Evolutionary conservation across 2,888 invertebrate species (phyloP).

Genomic region (Seira ritae): DNA sequence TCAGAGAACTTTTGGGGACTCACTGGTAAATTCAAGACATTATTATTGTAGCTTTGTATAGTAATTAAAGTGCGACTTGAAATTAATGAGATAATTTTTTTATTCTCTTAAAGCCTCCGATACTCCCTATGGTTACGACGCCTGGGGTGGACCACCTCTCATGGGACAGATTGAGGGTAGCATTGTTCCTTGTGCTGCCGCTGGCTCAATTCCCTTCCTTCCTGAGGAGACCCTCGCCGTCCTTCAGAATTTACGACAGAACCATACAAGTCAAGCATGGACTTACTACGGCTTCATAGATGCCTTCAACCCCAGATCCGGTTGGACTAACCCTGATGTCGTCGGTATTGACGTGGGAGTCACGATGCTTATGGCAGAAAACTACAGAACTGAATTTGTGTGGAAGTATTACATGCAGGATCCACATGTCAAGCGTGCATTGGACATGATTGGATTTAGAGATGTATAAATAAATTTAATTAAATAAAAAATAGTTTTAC

Average conservation of each 20-base stretch:
- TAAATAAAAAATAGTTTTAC: too few relatives aligned
- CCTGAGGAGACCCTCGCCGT: slow-evolving; percentile 68
- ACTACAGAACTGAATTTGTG: slow-evolving; percentile 64
- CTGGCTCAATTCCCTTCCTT: slow-evolving; percentile 68
- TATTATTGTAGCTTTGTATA: background rate
- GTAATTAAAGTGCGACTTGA: background rate
- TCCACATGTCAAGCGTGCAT: slow-evolving; percentile 59
- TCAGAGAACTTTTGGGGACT: slow-evolving; percentile 70
- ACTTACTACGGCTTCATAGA: slow-evolving; percentile 69
- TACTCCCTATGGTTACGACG: slow-evolving; percentile 68
- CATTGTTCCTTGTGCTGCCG: slow-evolving; percentile 72
- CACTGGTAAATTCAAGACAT: slow-evolving; percentile 44
- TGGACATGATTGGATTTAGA: slow-evolving; percentile 63
- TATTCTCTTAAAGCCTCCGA: slow-evolving; percentile 58
- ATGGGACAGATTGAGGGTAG: slow-evolving; percentile 67
- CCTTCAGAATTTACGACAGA: slow-evolving; percentile 58
- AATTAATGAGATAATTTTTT: too few relatives aligned
- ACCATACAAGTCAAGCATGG: slow-evolving; percentile 60
- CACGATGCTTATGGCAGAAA: slow-evolving; percentile 71
- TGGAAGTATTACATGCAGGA: slow-evolving; percentile 70
- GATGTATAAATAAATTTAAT: too few relatives aligned
- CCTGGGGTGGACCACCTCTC: slow-evolving; percentile 68
- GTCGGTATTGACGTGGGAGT: slow-evolving; percentile 71
- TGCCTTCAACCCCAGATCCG: slow-evolving; percentile 67
- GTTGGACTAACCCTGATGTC: slow-evolving; percentile 71